phyloP scores from a whole-genome alignment of 2,888 invertebrate genomes.

The Dioctria rufipes region DNA sequence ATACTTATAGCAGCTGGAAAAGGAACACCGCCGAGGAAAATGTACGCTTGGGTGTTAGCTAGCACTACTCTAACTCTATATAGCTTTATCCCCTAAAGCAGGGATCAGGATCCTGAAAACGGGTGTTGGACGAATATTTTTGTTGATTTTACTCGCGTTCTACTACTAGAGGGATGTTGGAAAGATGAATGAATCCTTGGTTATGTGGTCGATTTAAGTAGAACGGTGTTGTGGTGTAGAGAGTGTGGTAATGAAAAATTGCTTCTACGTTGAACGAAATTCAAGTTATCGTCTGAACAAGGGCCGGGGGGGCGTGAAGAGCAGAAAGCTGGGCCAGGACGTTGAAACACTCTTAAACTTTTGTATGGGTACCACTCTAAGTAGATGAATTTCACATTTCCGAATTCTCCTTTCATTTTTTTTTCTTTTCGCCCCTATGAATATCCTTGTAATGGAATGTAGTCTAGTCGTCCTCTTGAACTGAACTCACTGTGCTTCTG shows the following conservation, averaged over 20 bases:
- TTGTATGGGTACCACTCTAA: constrained; percentile 49
- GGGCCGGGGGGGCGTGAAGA: not conserved
- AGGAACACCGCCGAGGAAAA: not conserved
- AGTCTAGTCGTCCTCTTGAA: constrained; percentile 49
- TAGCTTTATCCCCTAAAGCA: constrained; percentile 31
- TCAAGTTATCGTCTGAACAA: not conserved
- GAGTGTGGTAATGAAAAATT: constrained; percentile 58
- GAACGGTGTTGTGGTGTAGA: constrained; percentile 46
- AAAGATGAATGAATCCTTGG: constrained; percentile 57
- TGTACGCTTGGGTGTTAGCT: constrained; percentile 19
- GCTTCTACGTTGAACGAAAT: constrained; percentile 48
- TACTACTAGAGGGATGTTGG: constrained; percentile 16
- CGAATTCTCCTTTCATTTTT: constrained; percentile 45
- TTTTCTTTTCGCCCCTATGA: not conserved
- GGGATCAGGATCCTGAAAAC: constrained; percentile 31
- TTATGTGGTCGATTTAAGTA: constrained; percentile 58
- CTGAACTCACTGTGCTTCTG: constrained; percentile 9
- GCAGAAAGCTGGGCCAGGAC: not conserved
- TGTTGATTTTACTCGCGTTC: constrained; percentile 55
- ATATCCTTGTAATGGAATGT: constrained; percentile 43
- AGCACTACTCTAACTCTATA: not conserved
- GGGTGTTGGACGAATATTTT: constrained; percentile 24
- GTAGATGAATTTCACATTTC: constrained; percentile 56
- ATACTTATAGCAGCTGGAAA: not conserved
- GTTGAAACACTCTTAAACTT: constrained; percentile 25